Conservation (phyloP, 1,140 invertebrate genomes). For the Philaenus spumarius region DNA sequence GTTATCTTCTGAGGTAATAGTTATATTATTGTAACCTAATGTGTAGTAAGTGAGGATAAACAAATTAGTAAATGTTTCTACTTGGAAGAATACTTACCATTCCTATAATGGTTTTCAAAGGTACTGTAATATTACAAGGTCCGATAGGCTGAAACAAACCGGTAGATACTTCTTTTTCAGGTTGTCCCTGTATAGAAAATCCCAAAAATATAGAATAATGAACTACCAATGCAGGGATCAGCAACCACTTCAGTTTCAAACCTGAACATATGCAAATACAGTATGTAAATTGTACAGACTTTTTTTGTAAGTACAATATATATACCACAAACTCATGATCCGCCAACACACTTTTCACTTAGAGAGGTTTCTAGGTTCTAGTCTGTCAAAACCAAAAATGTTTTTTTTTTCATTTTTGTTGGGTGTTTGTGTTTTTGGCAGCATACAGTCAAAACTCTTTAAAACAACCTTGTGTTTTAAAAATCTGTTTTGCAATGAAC, state of each 20-base stretch:
- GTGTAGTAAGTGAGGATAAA: no score
- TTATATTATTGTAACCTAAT: no score
- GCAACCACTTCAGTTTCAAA: background rate
- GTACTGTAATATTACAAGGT: slow-evolving; percentile 53
- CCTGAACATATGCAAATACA: background rate
- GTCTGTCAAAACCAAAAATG: no score
- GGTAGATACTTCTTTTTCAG: slow-evolving; percentile 57
- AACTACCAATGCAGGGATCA: slow-evolving; percentile 36
- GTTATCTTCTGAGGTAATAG: no score
- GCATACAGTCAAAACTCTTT: no score
- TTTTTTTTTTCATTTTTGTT: no score
- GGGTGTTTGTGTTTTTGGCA: no score
- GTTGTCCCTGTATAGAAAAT: slow-evolving; percentile 53
- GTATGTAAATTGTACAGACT: background rate
- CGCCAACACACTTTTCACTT: background rate
- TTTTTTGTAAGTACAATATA: background rate
- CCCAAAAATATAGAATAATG: slow-evolving; percentile 46
- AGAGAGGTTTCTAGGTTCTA: no score
- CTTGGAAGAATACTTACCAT: slow-evolving; percentile 43
- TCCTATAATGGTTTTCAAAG: slow-evolving; percentile 56
- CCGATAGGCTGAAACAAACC: slow-evolving; percentile 71
- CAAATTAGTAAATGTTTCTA: background rate
- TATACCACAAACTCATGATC: background rate
- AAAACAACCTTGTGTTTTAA: no score
- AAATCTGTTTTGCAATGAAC: no score